Conservation (phyloP, 2,888 invertebrate species). For the Polyploca ridens region DNA sequence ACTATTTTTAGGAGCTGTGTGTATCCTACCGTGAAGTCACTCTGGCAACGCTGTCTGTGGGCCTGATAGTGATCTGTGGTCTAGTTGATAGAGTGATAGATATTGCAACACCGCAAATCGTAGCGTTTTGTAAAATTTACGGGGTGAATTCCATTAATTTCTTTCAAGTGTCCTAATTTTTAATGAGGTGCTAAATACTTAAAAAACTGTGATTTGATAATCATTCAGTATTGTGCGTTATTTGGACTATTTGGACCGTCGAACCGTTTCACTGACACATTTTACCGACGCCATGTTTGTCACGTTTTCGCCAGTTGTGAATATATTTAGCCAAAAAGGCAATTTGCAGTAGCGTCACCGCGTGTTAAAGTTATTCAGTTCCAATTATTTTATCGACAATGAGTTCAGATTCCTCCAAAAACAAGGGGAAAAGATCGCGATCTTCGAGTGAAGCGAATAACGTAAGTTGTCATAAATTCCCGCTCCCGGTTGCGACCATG, state of each 20-base stretch:
- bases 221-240: background rate
- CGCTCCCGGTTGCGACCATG: constrained; percentile 52
- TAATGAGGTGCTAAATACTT: background rate
- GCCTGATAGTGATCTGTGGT: background rate
- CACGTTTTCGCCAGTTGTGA: constrained; percentile 78
- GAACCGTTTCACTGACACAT: constrained; percentile 56
- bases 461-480: constrained; percentile 70
- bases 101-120: background rate
- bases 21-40: no score
- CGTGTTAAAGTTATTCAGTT: constrained; percentile 23
- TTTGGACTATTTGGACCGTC: constrained; percentile 27
- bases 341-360: constrained; percentile 28
- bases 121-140: background rate
- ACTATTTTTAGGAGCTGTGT: no score
- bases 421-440: constrained; percentile 60
- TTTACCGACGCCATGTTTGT: constrained; percentile 78
- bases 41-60: background rate
- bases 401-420: constrained; percentile 59
- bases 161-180: background rate
- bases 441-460: constrained; percentile 55
- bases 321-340: constrained; percentile 57
- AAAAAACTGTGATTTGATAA: background rate
- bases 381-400: constrained; percentile 43
- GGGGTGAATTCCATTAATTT: background rate
- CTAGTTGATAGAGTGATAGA: background rate